A percentile compares a stretch with the other conserved stretches of the same genome.
phyloP scores from a whole-genome alignment of 2,113 vertebrate species.

The Stigmatopora argus region DNA sequence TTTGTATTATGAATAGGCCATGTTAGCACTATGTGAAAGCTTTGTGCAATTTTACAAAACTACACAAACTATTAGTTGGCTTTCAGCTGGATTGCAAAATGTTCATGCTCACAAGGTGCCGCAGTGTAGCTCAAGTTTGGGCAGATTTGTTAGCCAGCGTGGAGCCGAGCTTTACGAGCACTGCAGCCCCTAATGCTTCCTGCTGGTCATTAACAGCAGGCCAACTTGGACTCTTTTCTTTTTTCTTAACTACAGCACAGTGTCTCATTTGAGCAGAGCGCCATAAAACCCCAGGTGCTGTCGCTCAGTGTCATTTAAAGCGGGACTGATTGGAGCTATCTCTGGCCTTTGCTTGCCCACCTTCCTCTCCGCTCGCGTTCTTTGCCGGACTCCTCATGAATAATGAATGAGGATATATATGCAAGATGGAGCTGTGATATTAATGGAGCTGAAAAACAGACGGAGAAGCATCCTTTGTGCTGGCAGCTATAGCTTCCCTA shows the following conservation, averaged over 20 bases:
- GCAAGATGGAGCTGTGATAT: constrained; percentile 77
- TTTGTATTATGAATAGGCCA: background rate
- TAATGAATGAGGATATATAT: constrained; percentile 92
- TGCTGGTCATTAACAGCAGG: constrained; percentile 85
- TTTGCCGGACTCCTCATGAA: constrained; percentile 87
- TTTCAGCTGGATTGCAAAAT: background rate
- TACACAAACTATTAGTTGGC: background rate
- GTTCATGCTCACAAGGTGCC: constrained; percentile 17
- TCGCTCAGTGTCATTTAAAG: constrained; percentile 96
- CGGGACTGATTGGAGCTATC: constrained; percentile 89
- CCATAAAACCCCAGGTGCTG: constrained; percentile 86
- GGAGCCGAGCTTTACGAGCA: constrained; percentile 62
- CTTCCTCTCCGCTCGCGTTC: constrained; percentile 51
- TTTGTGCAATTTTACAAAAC: background rate
- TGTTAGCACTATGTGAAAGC: background rate
- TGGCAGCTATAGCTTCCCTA: constrained; percentile 59
- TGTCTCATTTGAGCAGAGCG: constrained; percentile 60
- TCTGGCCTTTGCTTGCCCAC: constrained; percentile 85
- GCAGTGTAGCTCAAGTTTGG: constrained; percentile 26
- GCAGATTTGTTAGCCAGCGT: constrained; percentile 47
- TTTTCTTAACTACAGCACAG: constrained; percentile 66
- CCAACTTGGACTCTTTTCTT: constrained; percentile 81
- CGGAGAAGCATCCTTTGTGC: constrained; percentile 72
- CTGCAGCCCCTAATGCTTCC: constrained; percentile 81
- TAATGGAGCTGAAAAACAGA: constrained; percentile 88